Evolutionary conservation across 35 echinoderm and acorn worm genomes (phyloP).

Genomic region (Strongylocentrotus purpuratus): DNA sequence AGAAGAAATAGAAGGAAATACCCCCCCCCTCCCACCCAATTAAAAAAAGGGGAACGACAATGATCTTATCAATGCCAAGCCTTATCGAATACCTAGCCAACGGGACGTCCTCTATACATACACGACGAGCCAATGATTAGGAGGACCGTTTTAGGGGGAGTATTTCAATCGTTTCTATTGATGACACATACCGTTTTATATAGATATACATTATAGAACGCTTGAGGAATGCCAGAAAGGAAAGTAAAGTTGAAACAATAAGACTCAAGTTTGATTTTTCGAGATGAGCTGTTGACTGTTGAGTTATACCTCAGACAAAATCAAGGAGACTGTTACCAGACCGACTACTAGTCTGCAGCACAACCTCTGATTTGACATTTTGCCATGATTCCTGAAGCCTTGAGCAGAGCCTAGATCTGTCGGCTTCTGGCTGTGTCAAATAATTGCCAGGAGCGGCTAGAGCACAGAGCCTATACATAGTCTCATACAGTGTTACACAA

Average conservation of each 20-base stretch:
- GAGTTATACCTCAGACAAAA: not conserved
- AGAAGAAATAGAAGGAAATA: too few species aligned
- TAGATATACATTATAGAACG: not conserved
- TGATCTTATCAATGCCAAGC: not conserved
- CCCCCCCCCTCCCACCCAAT: too few species aligned
- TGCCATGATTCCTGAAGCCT: too few species aligned
- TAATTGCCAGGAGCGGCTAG: too few species aligned
- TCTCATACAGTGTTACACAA: too few species aligned
- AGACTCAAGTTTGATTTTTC: not conserved
- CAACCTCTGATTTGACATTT: too few species aligned
- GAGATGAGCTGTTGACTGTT: not conserved
- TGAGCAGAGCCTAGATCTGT: too few species aligned
- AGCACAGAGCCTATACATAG: too few species aligned
- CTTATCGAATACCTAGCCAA: not conserved
- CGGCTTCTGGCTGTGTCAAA: too few species aligned
- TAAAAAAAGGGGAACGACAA: not conserved
- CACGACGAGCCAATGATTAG: not conserved
- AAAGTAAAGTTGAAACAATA: not conserved
- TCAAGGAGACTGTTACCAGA: too few species aligned
- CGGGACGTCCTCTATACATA: not conserved
- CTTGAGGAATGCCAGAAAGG: not conserved
- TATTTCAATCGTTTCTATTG: not conserved
- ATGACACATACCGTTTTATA: not conserved
- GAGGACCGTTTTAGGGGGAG: not conserved
- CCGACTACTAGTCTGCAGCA: too few species aligned